Evolutionary conservation across 2,797 vertebrate genomes (phyloP), one percentile per base, ranked within the genome.

Genomic region (Semaprochilodus insignis): DNA sequence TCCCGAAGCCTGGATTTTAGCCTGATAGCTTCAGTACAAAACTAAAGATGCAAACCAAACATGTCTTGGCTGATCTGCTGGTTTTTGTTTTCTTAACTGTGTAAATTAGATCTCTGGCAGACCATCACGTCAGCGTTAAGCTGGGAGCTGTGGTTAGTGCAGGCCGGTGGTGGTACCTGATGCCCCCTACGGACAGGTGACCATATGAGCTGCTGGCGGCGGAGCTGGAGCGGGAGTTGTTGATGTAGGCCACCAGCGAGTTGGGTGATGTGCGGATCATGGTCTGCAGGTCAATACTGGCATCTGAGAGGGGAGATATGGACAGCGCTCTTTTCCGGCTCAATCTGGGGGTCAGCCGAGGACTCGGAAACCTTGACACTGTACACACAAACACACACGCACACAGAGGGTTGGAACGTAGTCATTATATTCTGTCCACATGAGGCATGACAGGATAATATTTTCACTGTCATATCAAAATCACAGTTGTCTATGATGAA

Each of bases 221-320:
- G 0, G 96, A 97, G 83, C 96, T 97, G 92, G 96, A 96, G 51
- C 96, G 93, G 0, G 96, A 97, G 85, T 96, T 97, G 92, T 96
- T 96, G 91, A 97, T 96, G 80, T 96, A 96, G 0, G 96, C 96
- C 95, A 96, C 96, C 91, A 97, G 91, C 79, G 96, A 97, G 88
- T 96, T 97, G 85, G 96, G 96, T 83, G 96, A 97, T 1, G 95
- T 97, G 81, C 96, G 91, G 88, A 96, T 97, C 96, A 97, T 96
- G 84, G 96, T 96, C 93, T 97, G 96, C 84, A 97, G 95, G 94
- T 97, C 96, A 88, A 97, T 96, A 88, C 95, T 96, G 89, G 96
- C 95, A 82, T 97, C 96, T 0, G 96, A 97, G 19, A 96, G 92
- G 0, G 96, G 96, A 3, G 96, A 97, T 84, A 96, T 95, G 85